Evolutionary conservation across 2,888 invertebrate species (phyloP).

Genomic region (Choristoneura rosaceana): DNA sequence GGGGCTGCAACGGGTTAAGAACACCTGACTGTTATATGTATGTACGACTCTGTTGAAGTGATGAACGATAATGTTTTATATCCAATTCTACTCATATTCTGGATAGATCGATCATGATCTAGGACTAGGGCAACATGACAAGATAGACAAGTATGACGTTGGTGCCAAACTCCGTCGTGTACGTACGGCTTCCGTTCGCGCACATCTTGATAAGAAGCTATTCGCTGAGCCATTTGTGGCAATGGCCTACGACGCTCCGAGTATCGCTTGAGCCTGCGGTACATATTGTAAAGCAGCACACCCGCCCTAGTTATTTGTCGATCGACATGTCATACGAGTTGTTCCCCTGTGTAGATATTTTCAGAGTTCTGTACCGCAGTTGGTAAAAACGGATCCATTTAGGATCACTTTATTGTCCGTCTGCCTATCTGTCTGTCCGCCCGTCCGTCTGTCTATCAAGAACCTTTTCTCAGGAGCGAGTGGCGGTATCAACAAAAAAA

Average conservation of each 20-base stretch:
- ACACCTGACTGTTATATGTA: too few relatives aligned
- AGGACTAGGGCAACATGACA: conserved; percentile 15
- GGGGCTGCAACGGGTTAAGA: too few relatives aligned
- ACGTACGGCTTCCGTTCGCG: conserved; percentile 29
- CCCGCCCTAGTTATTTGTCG: not conserved
- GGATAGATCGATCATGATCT: conserved; percentile 11
- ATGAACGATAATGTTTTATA: too few relatives aligned
- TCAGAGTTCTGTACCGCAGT: too few relatives aligned
- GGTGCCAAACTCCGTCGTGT: conserved; percentile 17
- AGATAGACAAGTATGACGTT: conserved; percentile 12
- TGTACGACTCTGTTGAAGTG: too few relatives aligned
- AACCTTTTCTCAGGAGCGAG: too few relatives aligned
- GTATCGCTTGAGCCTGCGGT: not conserved
- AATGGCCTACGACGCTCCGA: conserved; percentile 17
- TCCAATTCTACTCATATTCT: not conserved
- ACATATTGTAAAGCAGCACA: conserved; percentile 11
- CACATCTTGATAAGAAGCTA: conserved; percentile 32
- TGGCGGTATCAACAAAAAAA: too few relatives aligned
- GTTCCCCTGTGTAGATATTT: too few relatives aligned
- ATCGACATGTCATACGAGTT: not conserved
- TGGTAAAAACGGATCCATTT: too few relatives aligned
- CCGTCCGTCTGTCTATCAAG: too few relatives aligned
- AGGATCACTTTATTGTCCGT: too few relatives aligned
- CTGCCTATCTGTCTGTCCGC: too few relatives aligned
- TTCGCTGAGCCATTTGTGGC: conserved; percentile 25